Evolutionary conservation across 2,113 vertebrate species (phyloP).

Genomic region (Hiodon alosoides): DNA sequence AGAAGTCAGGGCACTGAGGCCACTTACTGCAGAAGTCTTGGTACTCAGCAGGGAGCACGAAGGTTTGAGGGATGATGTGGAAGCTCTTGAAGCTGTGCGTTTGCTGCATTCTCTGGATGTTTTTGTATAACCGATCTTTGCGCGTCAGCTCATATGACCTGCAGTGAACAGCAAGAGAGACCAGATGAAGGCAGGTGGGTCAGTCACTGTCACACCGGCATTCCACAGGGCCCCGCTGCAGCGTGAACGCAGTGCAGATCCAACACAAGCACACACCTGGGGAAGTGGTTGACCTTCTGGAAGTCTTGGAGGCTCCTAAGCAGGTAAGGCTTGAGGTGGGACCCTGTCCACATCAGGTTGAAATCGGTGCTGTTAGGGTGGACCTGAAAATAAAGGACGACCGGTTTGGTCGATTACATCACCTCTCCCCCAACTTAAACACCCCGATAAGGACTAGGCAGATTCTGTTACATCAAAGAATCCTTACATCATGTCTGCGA

Average conservation of each 20-base stretch:
- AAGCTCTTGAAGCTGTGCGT: constrained; percentile 84
- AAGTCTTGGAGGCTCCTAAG: constrained; percentile 84
- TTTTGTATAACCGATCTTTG: constrained; percentile 93
- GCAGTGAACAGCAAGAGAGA: constrained; percentile 36
- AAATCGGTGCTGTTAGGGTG: constrained; percentile 87
- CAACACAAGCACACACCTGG: constrained; percentile 64
- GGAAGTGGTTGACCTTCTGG: constrained; percentile 98
- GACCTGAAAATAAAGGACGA: constrained; percentile 59
- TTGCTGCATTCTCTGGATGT: constrained; percentile 92
- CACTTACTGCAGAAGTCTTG: constrained; percentile 95
- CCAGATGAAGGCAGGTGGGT: background rate
- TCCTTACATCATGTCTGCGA: background rate
- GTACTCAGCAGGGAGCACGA: constrained; percentile 84
- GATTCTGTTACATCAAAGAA: background rate
- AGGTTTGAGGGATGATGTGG: constrained; percentile 90
- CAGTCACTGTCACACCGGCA: too few species aligned
- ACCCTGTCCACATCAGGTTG: constrained; percentile 98
- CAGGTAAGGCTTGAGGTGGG: constrained; percentile 87
- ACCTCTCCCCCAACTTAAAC: background rate
- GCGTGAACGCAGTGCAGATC: too few species aligned
- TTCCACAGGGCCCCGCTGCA: too few species aligned
- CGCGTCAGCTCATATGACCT: constrained; percentile 95
- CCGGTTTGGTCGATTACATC: background rate
- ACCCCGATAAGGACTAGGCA: background rate
- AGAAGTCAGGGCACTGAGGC: constrained; percentile 10